Percentiles rank a stretch among this genome's conserved stretches.
Conservation (phyloP, 2,797 vertebrate genomes). For the Brachyalestes nurse region DNA sequence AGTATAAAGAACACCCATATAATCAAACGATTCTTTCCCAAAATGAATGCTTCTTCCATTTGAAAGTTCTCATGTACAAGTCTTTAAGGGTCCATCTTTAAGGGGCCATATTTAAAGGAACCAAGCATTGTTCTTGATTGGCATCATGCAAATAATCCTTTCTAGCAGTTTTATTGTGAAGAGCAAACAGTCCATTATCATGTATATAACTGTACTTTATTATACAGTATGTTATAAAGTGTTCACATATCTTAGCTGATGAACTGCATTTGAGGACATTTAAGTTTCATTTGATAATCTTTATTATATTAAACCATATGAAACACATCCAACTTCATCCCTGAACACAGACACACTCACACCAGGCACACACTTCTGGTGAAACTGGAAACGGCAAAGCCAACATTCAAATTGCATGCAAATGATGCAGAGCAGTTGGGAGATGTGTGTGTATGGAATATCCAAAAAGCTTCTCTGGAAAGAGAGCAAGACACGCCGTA, state of each 20-base stretch:
- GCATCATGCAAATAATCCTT: no score
- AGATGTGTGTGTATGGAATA: slow-evolving; percentile 41
- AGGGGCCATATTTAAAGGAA: no score
- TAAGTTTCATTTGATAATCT: neutral
- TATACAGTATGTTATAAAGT: neutral
- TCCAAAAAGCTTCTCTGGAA: slow-evolving; percentile 58
- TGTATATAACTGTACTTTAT: neutral
- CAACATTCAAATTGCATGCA: slow-evolving; percentile 53
- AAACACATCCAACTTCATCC: slow-evolving; percentile 41
- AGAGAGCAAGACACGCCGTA: slow-evolving; percentile 32
- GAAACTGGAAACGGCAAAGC: slow-evolving; percentile 27
- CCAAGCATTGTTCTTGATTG: no score
- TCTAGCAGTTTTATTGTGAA: no score
- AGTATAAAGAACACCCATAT: no score
- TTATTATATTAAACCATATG: neutral
- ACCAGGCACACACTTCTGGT: slow-evolving; percentile 27
- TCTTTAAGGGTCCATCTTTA: no score
- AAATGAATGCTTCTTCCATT: no score
- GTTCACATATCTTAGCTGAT: neutral
- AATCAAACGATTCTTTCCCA: no score
- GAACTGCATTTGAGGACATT: neutral
- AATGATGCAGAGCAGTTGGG: slow-evolving; percentile 43
- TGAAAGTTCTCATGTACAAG: no score
- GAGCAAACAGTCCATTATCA: no score
- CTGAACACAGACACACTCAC: neutral